Base-by-base conservation (phyloP, 2,888 invertebrate genomes). In the Leucozona laternaria region DNA sequence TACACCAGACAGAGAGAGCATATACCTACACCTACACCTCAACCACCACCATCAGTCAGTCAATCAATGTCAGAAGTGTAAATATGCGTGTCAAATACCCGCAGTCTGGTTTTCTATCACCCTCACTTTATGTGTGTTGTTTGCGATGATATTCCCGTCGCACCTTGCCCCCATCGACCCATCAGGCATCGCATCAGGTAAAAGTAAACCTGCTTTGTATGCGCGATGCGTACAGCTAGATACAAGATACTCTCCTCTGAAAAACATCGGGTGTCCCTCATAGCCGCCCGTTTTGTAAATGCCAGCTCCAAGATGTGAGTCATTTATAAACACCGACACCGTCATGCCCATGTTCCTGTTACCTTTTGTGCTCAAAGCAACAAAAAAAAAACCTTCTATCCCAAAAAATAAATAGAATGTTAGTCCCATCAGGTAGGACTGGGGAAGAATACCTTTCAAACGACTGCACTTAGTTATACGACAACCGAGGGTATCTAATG, bases 61-160 rank as follows among this genome's bases (percentile, higher is more conserved):
- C 85, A 81, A 86, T 86, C 85, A 81, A 86, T 86, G 81, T 86
- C 81, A 81, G 76, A 86, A 81, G 85, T 86, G 78, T 81, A 86
- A 86, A 86, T 86, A 86, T 86, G 81, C 81, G 85, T 86, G 81
- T 86, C 85, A 81, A 86, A 86, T 86, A 78, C 81, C 81, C 73
- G 70, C 81, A 81, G 48, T 81, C 53, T 70, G 73, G 57, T 73
- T 78, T 73, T 60, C 60, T 75, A 81, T 78, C 81, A 78, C 73
- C 73, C 78, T 77, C 78, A 57, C 53, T 10, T 85, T 81, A 31
- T 37, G 4, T 37, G 7, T 37, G 7, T 76, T 76, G 80, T 77
- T 75, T 73, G 79, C 72, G 25, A 66, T 73, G 76, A 43, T 25
- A 43, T 25, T 28, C 57, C 53, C 55, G 43, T 68, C 53, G 62